These are phyloP conservation scores for Meteorus colon DNA, from an alignment of 2,888 invertebrate genomes.

Conservation along the genomic window DNA sequence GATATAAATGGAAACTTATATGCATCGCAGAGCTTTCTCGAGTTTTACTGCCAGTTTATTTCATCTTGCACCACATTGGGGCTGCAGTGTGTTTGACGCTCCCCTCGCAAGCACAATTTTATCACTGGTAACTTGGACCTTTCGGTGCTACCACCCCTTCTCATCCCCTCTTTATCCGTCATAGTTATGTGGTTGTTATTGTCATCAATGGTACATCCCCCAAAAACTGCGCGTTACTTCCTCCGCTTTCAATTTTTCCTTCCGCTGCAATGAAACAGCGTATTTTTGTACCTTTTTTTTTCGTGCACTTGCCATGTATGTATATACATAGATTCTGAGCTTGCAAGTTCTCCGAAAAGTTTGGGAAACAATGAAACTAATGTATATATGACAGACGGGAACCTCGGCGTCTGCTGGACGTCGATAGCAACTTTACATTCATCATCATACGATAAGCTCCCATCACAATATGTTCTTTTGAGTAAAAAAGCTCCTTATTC, in stretches of 20 bases:
- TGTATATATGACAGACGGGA: not conserved
- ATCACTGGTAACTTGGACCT: conserved; percentile 13
- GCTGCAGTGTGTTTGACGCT: conserved; percentile 52
- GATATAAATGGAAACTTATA: conserved; percentile 69
- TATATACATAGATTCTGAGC: not conserved
- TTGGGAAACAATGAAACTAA: conserved; percentile 10
- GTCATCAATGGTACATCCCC: conserved; percentile 50
- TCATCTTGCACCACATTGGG: conserved; percentile 57
- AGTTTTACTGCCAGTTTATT: conserved; percentile 68
- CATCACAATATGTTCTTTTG: conserved; percentile 12
- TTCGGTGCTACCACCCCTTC: not conserved
- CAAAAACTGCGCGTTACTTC: not conserved
- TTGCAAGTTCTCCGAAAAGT: conserved; percentile 4
- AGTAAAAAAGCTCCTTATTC: conserved; percentile 12
- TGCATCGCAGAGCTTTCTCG: conserved; percentile 63
- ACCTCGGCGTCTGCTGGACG: conserved; percentile 24
- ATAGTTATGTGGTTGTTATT: conserved; percentile 54
- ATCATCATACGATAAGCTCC: conserved; percentile 16
- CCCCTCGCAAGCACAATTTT: conserved; percentile 44
- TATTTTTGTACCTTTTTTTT: not conserved
- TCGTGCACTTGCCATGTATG: conserved; percentile 3
- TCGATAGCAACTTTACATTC: conserved; percentile 43
- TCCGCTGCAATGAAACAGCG: not conserved
- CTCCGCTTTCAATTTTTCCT: not conserved
- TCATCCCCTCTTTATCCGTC: not conserved